Base-by-base conservation (phyloP, 1,140 invertebrate species). In the Orius laevigatus region DNA sequence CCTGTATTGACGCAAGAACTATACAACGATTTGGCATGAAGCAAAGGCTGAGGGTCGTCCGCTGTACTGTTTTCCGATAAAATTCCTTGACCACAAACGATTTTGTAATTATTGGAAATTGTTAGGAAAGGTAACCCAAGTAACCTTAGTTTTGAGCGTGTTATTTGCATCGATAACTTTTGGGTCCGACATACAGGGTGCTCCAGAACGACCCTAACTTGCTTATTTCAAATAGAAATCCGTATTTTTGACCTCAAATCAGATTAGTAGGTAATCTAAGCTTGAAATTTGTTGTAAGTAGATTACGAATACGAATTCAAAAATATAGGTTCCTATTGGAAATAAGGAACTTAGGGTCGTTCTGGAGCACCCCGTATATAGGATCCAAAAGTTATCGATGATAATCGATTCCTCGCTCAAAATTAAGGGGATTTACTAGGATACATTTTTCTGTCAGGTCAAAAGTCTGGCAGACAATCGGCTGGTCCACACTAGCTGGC, bases 1-100 rank as follows among this genome's bases (percentile, higher is more conserved):
- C 77, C 72, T 48, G 68, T 70, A 58, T 81, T 68, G 61, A 78
- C 67, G 56, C 78, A 81, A 32, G 73, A 76, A 46, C 60, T 69
- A 53, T 78, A 81, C 6, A 79, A 60, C 6, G 62, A 53, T 56
- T 72, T 70, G 0, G 76, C 77, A 49, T 77, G 68, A 18, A 66
- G 58, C 1, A 81, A 69, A 35, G 70, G 69, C 10, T 56, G 41
- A 0, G 75, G 70, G 33, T 68, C 68, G 6, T 62, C 60, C 2
- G 58, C 52, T 2, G 63, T 61, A 33, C 66, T 63, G 1, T 60
- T 51, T 14, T 67, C 68, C 50, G 76, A 74, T 2, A 81, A 64
- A 5, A 79, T 36, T 2, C 51, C 59, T 61, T 52, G 3, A 53
- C 54, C n/a, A 38, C 15, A 32, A 35, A 11, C 9, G 5, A 40